Evolutionary conservation across 2,113 vertebrate genomes (phyloP).

Genomic region (Alligator sinensis): DNA sequence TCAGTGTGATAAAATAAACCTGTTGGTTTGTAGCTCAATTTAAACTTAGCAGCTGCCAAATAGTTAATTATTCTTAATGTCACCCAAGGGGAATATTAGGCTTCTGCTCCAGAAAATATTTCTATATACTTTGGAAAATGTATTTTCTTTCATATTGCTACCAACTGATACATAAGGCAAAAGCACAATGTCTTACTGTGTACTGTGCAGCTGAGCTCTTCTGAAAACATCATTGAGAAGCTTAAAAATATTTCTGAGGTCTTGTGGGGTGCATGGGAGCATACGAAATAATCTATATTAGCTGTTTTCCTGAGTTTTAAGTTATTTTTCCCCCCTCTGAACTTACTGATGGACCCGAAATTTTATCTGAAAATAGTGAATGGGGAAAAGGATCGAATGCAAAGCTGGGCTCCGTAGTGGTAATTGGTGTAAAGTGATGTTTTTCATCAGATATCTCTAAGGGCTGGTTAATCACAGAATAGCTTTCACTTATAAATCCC

Average conservation of each 20-base stretch:
- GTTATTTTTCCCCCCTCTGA: neutral
- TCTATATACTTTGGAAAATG: accelerated
- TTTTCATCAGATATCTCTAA: neutral
- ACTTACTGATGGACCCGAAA: neutral
- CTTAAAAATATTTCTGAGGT: neutral
- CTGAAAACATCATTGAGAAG: neutral
- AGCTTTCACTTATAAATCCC: neutral
- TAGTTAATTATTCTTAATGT: neutral
- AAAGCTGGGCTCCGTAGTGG: neutral
- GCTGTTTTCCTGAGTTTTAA: neutral
- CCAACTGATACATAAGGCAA: neutral
- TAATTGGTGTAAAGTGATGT: neutral
- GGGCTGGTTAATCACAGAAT: neutral
- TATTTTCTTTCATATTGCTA: neutral
- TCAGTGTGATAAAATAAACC: neutral
- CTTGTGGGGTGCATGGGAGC: neutral
- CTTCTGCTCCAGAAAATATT: neutral
- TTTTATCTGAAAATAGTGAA: neutral
- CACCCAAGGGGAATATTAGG: neutral
- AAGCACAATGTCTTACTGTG: accelerated
- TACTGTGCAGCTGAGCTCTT: neutral
- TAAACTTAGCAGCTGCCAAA: neutral
- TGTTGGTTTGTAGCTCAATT: neutral
- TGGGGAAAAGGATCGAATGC: neutral
- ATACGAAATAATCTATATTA: neutral